These are phyloP conservation scores for Trichosurus vulpecula DNA, from an alignment of 2,797 vertebrate species.

Conservation along the genomic window DNA sequence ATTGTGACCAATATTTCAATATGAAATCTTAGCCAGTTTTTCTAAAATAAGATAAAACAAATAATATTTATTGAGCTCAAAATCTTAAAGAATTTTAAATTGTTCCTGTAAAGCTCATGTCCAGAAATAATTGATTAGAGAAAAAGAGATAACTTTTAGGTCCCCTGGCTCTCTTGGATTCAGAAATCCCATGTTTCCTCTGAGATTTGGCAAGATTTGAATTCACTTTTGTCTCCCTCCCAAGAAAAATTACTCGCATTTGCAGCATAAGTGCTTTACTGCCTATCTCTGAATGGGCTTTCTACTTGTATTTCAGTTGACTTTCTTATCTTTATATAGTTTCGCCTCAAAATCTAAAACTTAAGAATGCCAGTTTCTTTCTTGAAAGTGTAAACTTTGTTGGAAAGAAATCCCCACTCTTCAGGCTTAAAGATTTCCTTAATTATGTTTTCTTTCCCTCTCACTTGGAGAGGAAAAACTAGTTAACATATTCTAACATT, in stretches of 20 bases:
- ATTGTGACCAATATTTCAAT: background rate
- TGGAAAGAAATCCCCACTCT: background rate
- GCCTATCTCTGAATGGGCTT: background rate
- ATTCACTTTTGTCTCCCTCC: background rate
- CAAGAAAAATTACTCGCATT: background rate
- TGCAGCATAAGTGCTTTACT: background rate
- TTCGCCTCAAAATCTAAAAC: background rate
- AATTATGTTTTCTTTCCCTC: background rate
- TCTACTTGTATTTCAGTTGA: background rate
- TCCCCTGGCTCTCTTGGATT: background rate
- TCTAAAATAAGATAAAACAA: background rate
- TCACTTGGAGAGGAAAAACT: background rate
- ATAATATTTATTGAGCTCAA: background rate
- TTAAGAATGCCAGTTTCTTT: background rate
- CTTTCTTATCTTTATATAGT: background rate
- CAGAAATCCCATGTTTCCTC: background rate
- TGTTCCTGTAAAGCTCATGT: background rate
- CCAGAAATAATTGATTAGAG: background rate
- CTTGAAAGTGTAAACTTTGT: slow-evolving; percentile 4
- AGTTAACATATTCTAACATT: background rate
- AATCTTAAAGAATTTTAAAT: background rate
- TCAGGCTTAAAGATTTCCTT: slow-evolving; percentile 2
- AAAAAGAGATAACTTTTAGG: background rate
- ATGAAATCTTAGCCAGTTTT: background rate
- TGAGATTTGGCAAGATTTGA: background rate